Evolutionary conservation across 2,797 vertebrate species (phyloP).

Genomic region (Myotis pilosus): DNA sequence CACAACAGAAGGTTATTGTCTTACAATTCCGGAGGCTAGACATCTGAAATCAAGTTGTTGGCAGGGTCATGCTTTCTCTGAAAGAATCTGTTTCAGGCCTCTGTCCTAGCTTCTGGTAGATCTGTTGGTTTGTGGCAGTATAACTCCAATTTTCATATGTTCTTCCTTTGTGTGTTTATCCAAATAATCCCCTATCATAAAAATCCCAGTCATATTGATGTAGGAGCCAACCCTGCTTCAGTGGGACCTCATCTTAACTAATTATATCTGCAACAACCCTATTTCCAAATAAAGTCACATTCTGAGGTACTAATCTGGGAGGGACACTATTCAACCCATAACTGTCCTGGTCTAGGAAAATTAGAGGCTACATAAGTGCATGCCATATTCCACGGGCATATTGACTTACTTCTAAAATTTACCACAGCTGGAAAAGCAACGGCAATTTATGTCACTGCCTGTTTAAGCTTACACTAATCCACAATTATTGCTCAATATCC

Average conservation of each 20-base stretch:
- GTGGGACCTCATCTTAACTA: neutral
- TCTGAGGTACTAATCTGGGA: neutral
- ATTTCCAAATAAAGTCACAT: neutral
- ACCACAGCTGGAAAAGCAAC: neutral
- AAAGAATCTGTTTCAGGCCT: neutral
- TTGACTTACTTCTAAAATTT: neutral
- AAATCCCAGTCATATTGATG: neutral
- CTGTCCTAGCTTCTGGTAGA: neutral
- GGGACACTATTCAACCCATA: neutral
- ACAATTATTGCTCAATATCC: neutral
- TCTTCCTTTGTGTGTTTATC: neutral
- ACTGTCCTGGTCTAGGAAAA: neutral
- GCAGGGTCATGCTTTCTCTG: neutral
- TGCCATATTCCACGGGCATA: neutral
- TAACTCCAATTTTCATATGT: neutral
- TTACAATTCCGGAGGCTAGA: neutral
- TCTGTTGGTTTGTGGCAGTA: neutral
- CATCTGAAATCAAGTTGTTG: neutral
- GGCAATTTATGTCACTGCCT: neutral
- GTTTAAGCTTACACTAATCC: neutral
- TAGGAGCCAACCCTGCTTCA: neutral
- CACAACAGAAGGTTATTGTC: neutral
- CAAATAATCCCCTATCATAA: neutral
- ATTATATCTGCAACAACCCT: neutral
- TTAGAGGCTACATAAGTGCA: neutral